Conservation (phyloP, 2,797 vertebrate genomes). For the Acomys russatus region DNA sequence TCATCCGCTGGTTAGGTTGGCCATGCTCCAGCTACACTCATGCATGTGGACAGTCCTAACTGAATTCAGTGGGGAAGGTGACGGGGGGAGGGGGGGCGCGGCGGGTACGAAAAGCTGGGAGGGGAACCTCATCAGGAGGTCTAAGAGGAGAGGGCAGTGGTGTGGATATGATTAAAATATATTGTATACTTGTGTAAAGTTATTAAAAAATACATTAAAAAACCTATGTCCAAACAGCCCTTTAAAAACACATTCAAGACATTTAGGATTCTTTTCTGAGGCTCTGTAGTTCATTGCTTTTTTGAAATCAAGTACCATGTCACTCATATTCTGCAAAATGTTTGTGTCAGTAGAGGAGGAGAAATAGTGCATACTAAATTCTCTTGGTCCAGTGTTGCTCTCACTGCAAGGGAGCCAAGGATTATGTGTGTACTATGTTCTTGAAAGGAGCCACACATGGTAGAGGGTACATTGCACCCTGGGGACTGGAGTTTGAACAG, state of each 20-base stretch:
- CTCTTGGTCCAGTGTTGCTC: not conserved
- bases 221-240: not conserved
- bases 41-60: not conserved
- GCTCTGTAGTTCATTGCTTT: not conserved
- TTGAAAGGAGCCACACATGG: slow-evolving; percentile 9
- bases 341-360: slow-evolving; percentile 39
- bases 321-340: slow-evolving; percentile 27
- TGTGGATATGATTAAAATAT: not conserved
- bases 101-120: not conserved
- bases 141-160: not conserved
- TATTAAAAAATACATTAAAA: not conserved
- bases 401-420: not conserved
- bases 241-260: not conserved
- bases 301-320: not conserved
- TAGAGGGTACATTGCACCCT: not conserved
- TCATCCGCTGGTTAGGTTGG: not conserved
- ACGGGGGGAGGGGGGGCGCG: fast-evolving
- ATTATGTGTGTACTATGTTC: not conserved
- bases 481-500: not conserved
- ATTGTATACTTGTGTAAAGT: not conserved
- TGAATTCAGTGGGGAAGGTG: not conserved
- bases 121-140: no score
- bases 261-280: not conserved
- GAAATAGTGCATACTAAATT: not conserved
- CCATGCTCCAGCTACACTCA: not conserved